These are phyloP conservation scores for Myopa testacea DNA, from an alignment of 2,888 invertebrate genomes.

Conservation along the genomic window DNA sequence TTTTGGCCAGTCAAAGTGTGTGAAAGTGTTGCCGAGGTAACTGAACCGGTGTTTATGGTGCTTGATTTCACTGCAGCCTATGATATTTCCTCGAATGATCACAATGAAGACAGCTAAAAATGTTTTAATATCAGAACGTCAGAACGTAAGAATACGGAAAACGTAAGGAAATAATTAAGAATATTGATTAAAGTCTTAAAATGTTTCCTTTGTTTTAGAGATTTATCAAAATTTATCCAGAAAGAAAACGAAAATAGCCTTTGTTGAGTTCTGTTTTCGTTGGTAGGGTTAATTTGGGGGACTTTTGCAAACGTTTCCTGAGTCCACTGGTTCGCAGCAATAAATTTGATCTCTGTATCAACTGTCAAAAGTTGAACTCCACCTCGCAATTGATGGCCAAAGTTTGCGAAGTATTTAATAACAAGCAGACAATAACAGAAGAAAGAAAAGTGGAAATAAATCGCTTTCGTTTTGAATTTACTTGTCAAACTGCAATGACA, in stretches of 20 bases:
- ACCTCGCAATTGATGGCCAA: background rate
- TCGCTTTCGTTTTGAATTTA: constrained; percentile 35
- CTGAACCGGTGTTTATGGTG: no score
- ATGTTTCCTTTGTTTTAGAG: no score
- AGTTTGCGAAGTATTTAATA: constrained; percentile 7
- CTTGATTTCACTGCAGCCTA: no score
- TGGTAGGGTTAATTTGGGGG: no score
- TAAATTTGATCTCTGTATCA: background rate
- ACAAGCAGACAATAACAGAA: constrained; percentile 7
- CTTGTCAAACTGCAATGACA: constrained; percentile 36
- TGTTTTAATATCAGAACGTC: background rate
- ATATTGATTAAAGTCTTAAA: no score
- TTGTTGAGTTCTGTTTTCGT: no score
- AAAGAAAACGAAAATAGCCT: no score
- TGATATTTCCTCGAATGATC: no score
- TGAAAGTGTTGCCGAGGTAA: no score
- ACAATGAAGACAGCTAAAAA: background rate
- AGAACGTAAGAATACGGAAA: background rate
- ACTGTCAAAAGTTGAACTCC: background rate
- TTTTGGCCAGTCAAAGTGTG: background rate
- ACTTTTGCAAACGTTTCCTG: no score
- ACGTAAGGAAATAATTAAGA: no score
- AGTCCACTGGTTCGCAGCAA: no score
- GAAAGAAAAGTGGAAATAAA: constrained; percentile 22
- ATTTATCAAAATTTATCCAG: background rate